Evolutionary conservation across 1,140 invertebrate genomes (phyloP), one percentile per base, ranked within the genome.

Genomic region (Diabrotica undecimpunctata): DNA sequence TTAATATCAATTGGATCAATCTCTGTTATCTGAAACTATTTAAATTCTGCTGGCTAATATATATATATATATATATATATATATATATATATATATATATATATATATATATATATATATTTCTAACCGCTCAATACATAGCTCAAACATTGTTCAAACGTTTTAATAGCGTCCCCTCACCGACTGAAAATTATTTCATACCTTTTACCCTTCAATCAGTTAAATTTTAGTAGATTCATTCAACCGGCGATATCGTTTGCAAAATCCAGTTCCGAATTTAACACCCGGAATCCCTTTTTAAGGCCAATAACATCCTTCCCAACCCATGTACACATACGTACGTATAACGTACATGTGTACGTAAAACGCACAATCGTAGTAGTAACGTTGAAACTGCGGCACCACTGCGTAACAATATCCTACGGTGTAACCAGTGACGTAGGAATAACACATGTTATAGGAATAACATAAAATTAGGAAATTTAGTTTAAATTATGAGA

Each of bases 401-500:
- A 50, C 46, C 46, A 12, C 46, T 12, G 54, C 36, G 54, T 55
- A 55, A 55, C 36, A 55, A 25, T 55, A 13, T 55, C 54, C 54
- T 25, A 25, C 25, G 25, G 25, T 25, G 1, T 1, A 4, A 25
- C 25, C 25, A 25, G 25, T 25, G 25, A 25, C 25, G 25, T 25
- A 25, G 25, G 25, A n/a, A n/a, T n/a, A n/a, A n/a, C n/a, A n/a
- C n/a, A n/a, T 25, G 1, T 25, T 25, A 25, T 25, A 4, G 25
- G 4, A 25, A 25, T 25, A 4, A 2, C 25, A 25, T 25, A 25
- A n/a, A 25, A 25, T 25, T 25, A 4, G 25, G 25, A 25, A 25
- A 25, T 25, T 25, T 25, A 25, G 1, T 25, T 25, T 25, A n/a
- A n/a, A n/a, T 4, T 4, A 25, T 25, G 25, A 25, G 25, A 1